Evolutionary conservation across 2,888 invertebrate species (phyloP).

Genomic region (Meandrusa payeni): DNA sequence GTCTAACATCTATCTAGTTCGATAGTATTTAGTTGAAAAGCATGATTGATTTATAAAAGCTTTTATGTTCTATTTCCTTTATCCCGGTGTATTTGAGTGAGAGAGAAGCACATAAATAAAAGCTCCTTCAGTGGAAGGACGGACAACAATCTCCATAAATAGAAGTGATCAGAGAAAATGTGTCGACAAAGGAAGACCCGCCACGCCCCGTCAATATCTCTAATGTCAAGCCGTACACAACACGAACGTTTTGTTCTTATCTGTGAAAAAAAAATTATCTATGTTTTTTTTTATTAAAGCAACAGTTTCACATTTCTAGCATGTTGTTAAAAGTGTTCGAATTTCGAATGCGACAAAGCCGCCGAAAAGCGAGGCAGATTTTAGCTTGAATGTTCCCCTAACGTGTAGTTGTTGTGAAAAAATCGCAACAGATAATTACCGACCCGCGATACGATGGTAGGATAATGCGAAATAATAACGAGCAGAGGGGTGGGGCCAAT

Average conservation of each 20-base stretch:
- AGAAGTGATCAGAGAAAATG: constrained; percentile 8
- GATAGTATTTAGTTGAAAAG: too few relatives aligned
- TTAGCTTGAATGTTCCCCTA: background rate
- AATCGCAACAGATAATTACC: constrained; percentile 17
- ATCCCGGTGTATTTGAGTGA: background rate
- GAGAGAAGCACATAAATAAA: constrained; percentile 3
- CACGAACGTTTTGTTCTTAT: background rate
- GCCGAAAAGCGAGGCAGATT: background rate
- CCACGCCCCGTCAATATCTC: constrained; percentile 11
- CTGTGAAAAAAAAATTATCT: background rate
- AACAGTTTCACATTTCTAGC: too few relatives aligned
- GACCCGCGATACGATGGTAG: constrained; percentile 29
- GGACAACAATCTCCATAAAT: constrained; percentile 17
- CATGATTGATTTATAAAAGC: too few relatives aligned
- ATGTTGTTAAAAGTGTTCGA: too few relatives aligned
- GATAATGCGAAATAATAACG: constrained; percentile 33
- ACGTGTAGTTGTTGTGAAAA: constrained; percentile 14
- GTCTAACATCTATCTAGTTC: too few relatives aligned
- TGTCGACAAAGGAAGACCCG: constrained; percentile 15
- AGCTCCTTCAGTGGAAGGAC: constrained; percentile 6
- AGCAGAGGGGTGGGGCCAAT: constrained; percentile 41
- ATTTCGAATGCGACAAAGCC: constrained; percentile 5
- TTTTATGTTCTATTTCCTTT: background rate
- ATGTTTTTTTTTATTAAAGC: too few relatives aligned
- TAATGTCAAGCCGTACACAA: constrained; percentile 13